Evolutionary conservation across 1,140 invertebrate genomes (phyloP), one percentile per base, ranked within the genome.

Genomic region (Micrasema minimum): DNA sequence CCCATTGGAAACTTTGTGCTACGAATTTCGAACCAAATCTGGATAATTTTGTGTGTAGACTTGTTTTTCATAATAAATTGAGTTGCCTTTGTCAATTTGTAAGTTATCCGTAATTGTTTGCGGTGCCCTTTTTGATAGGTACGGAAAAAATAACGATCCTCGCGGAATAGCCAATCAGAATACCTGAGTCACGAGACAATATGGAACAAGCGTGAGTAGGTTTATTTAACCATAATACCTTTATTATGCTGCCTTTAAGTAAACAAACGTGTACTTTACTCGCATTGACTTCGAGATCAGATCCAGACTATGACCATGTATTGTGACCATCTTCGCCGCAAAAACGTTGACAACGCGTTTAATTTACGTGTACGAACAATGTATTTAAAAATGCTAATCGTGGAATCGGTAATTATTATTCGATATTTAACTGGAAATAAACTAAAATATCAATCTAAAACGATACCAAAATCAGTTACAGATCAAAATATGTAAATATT

Each of bases 61-160:
- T 14, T 61, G 26, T 71, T 71, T 71, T 71, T 71, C 38, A 37
- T 35, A 38, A n/a, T 55, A 55, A 71, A 71, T 71, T 59, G 57
- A 71, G 66, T 66, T 71, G 43, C 35, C 23, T 31, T 41, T 50
- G 20, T 71, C 69, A 65, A 71, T 71, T 62, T 57, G 20, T 57
- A 57, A 57, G 11, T 22, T 64, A 38, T 37, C 37, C 46, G 64
- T 66, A 66, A 53, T 66, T 66, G 55, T 41, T 31, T 16, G 62
- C 69, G 62, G 53, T 66, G 48, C 69, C 62, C 35, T 70, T 57
- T 70, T 46, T 31, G 68, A 61, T 38, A 37, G 43, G n/a, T 31
- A 0, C 51, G 26, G 5, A 31, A 14, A 55, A 55, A 55, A 55
- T 31, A 16, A 16, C 26, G 26, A 31, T 14, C 22, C 51, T 1